A percentile compares a stretch with the other conserved stretches of the same genome.
Conservation (phyloP, 2,888 invertebrate species). For the Polydrusus pterygomalis region DNA sequence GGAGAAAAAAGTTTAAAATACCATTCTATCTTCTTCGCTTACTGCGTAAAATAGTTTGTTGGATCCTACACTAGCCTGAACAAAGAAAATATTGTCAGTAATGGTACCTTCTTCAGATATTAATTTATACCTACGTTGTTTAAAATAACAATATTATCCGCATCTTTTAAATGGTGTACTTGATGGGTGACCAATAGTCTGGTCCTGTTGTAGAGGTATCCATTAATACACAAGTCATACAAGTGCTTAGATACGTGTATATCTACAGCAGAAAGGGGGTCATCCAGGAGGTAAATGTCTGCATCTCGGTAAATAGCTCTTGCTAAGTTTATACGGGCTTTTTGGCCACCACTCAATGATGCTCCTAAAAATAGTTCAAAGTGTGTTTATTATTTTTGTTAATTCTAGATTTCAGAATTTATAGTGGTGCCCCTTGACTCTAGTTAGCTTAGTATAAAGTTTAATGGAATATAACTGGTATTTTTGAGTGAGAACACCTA, state of each 20-base stretch:
- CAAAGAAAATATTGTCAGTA: no score
- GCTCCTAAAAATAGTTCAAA: slow-evolving; percentile 71
- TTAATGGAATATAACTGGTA: no score
- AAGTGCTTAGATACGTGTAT: slow-evolving; percentile 85
- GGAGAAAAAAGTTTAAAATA: neutral
- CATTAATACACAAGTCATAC: slow-evolving; percentile 85
- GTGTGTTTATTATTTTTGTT: no score
- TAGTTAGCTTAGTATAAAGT: no score
- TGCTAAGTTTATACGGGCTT: slow-evolving; percentile 82
- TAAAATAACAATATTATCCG: slow-evolving; percentile 80
- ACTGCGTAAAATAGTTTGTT: no score
- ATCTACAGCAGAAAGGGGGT: slow-evolving; percentile 91
- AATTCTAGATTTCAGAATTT: no score
- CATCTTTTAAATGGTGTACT: slow-evolving; percentile 84
- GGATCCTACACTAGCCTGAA: no score
- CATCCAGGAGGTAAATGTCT: slow-evolving; percentile 88
- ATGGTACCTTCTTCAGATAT: neutral
- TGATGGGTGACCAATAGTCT: slow-evolving; percentile 90
- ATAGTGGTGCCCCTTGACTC: no score
- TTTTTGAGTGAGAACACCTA: no score
- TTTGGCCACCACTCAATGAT: slow-evolving; percentile 87
- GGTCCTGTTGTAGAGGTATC: slow-evolving; percentile 79
- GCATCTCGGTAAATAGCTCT: slow-evolving; percentile 82
- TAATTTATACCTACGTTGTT: slow-evolving; percentile 73
- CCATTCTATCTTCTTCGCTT: no score